A percentile compares a stretch with the other conserved stretches of the same genome.
Evolutionary conservation across 2,797 vertebrate species (phyloP).

Genomic region (Melanotaenia parkinsoni): DNA sequence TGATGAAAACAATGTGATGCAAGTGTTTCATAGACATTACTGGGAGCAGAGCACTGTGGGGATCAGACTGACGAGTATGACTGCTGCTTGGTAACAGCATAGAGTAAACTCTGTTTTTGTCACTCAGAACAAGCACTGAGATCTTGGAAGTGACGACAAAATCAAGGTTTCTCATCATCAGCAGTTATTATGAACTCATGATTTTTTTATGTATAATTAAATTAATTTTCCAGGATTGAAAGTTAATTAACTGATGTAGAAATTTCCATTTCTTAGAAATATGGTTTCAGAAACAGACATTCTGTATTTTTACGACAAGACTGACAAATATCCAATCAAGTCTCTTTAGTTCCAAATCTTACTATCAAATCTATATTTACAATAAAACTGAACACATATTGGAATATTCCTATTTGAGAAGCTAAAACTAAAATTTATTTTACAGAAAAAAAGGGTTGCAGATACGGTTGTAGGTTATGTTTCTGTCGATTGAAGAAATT

Average conservation of each 20-base stretch:
- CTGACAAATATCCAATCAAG: neutral
- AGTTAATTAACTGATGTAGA: neutral
- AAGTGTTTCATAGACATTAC: conserved; percentile 59
- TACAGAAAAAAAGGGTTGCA: neutral
- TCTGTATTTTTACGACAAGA: neutral
- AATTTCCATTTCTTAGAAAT: neutral
- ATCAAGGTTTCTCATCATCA: neutral
- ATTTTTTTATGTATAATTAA: neutral
- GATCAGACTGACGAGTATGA: conserved; percentile 47
- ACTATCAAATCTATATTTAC: neutral
- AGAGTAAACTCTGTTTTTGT: conserved; percentile 34
- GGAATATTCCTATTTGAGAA: neutral
- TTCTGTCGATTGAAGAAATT: neutral
- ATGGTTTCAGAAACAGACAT: neutral
- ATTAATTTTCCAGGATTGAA: neutral
- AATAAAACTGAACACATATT: neutral
- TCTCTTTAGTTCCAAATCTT: neutral
- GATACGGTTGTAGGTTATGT: neutral
- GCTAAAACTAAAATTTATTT: neutral
- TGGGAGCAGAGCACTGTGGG: conserved; percentile 38
- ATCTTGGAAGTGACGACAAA: conserved; percentile 29
- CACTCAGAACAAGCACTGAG: conserved; percentile 14
- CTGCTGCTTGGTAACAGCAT: conserved; percentile 61
- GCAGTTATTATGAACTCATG: neutral
- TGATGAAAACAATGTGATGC: conserved; percentile 73